Percentiles rank a stretch among this genome's conserved stretches.
Evolutionary conservation across 2,113 vertebrate genomes (phyloP).

Genomic region (Corydoras maculifer): DNA sequence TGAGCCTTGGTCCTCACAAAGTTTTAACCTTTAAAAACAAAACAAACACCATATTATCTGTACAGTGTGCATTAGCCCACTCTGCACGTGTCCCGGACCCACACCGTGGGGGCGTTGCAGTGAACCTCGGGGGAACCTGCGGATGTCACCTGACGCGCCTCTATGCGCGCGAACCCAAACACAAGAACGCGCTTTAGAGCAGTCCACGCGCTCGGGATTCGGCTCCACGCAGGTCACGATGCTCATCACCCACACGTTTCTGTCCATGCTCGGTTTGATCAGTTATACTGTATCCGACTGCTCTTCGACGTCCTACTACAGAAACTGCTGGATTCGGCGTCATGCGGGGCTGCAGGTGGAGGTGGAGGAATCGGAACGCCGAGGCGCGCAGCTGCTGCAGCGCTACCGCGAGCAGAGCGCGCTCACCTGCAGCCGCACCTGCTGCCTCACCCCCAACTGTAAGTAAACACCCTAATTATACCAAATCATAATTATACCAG

Average conservation of each 20-base stretch:
- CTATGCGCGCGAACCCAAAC: too few species aligned
- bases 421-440: slow-evolving; percentile 77
- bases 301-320: slow-evolving; percentile 76
- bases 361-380: slow-evolving; percentile 72
- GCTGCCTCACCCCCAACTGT: slow-evolving; percentile 76
- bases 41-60: too few species aligned
- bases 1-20: too few species aligned
- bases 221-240: slow-evolving; percentile 57
- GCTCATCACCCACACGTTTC: slow-evolving; percentile 56
- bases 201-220: too few species aligned
- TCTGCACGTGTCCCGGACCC: too few species aligned
- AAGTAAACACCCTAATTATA: slow-evolving; percentile 37
- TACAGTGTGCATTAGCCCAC: too few species aligned
- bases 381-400: slow-evolving; percentile 75
- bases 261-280: slow-evolving; percentile 62
- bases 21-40: too few species aligned
- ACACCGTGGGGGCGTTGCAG: too few species aligned
- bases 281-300: slow-evolving; percentile 62
- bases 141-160: too few species aligned
- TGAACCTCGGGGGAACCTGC: too few species aligned
- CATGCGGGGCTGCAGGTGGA: slow-evolving; percentile 79
- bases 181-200: too few species aligned
- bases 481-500: too few species aligned
- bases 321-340: slow-evolving; percentile 88
- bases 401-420: slow-evolving; percentile 71